phyloP scores from a whole-genome alignment of 2,888 invertebrate species.

The Acanthoscelides obtectus region DNA sequence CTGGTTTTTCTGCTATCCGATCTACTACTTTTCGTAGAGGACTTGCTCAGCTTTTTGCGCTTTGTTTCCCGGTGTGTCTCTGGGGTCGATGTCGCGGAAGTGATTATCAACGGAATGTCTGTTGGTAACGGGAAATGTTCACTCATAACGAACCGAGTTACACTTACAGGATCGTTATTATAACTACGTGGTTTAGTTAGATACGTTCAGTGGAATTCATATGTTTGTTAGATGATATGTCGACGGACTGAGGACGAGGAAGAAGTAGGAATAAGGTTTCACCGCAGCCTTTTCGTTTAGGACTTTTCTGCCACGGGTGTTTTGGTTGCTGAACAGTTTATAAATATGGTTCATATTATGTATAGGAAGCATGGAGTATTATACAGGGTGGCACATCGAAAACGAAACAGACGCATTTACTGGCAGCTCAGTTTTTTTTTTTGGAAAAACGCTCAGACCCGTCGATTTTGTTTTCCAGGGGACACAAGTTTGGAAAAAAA shows the following conservation, averaged over 20 bases:
- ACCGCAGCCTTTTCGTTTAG: neutral
- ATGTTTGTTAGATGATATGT: neutral
- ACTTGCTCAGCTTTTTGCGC: slow-evolving; percentile 13
- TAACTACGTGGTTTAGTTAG: neutral
- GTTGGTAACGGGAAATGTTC: slow-evolving; percentile 30
- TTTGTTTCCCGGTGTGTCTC: slow-evolving; percentile 28
- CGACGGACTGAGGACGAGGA: neutral
- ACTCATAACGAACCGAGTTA: slow-evolving; percentile 21
- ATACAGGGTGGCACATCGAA: no score
- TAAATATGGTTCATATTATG: neutral
- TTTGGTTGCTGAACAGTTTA: neutral
- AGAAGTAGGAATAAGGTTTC: neutral
- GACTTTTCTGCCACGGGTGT: neutral
- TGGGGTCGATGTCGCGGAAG: slow-evolving; percentile 35
- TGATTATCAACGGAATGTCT: slow-evolving; percentile 42
- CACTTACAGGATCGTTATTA: neutral
- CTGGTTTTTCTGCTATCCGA: slow-evolving; percentile 25
- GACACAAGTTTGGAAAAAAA: no score
- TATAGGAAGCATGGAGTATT: neutral
- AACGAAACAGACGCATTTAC: no score
- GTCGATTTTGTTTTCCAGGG: no score
- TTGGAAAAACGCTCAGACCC: no score
- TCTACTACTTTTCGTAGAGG: no score
- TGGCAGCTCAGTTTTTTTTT: no score
- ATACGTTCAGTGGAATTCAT: neutral